Evolutionary conservation across 2,113 vertebrate genomes (phyloP).

Genomic region (Emydura subglobosa): DNA sequence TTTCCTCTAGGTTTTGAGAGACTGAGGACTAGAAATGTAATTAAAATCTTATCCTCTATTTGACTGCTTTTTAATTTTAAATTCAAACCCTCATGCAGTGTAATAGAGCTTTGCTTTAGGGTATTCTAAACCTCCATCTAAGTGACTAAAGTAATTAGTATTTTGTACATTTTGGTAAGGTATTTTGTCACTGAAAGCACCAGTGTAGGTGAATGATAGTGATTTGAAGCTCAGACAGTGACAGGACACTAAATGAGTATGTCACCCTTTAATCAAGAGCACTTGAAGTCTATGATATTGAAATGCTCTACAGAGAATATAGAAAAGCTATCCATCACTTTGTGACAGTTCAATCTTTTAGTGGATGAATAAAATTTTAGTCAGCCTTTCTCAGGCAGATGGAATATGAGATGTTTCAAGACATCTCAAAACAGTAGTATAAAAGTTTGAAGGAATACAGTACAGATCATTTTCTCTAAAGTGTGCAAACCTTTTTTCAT

Average conservation of each 20-base stretch:
- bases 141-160: constrained; percentile 69
- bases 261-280: constrained; percentile 71
- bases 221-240: constrained; percentile 56
- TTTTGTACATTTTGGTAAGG: constrained; percentile 67
- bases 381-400: constrained; percentile 44
- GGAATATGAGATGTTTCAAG: constrained; percentile 33
- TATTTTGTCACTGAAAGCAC: constrained; percentile 66
- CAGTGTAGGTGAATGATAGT: constrained; percentile 65
- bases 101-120: constrained; percentile 61
- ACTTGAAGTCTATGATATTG: constrained; percentile 60
- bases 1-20: constrained; percentile 39
- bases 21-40: constrained; percentile 37
- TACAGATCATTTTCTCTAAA: not conserved
- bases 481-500: not conserved
- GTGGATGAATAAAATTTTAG: constrained; percentile 64
- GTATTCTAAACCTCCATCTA: constrained; percentile 59
- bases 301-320: constrained; percentile 67
- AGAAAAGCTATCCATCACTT: constrained; percentile 70
- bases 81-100: constrained; percentile 40
- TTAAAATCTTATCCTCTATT: constrained; percentile 67
- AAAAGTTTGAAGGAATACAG: not conserved
- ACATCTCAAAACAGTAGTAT: not conserved
- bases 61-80: constrained; percentile 60
- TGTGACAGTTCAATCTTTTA: constrained; percentile 69
- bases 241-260: constrained; percentile 66